Base-by-base conservation (phyloP, 2,888 invertebrate genomes). In the Eupeodes luniger region DNA sequence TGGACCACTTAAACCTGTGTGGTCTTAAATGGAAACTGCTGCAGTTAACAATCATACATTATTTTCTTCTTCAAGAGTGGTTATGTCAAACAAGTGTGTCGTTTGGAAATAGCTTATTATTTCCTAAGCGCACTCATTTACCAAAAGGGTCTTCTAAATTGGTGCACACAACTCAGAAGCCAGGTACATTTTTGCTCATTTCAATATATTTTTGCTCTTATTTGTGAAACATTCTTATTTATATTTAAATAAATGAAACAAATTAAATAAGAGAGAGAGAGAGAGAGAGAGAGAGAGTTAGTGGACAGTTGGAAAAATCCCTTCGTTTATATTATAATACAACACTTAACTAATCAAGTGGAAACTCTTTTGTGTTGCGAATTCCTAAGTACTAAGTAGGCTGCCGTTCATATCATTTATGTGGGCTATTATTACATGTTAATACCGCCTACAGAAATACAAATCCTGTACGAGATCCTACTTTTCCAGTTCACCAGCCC, bases 391-490 rank as follows among this genome's bases (percentile, higher is more conserved):
- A 40, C 40, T 5, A 62, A 75, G 76, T 66, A 77, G 85, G 66
- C 47, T 51, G 78, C 47, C 12, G 19, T 12, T 59, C 66, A 67
- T 70, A 79, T 77, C 70, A 47, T 55, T 70, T 79, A 53, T 85
- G 80, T 85, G 81, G 67, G 72, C 82, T 75, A 78, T 86, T 77
- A 81, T 77, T 85, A 77, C 59, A 77, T 77, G 47, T 85, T 85
- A 77, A 77, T 67, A 72, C 77, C 77, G 78, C 69, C 78, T 70
- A 55, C 86, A 86, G 67, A 81, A 67, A 75, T 80, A 51, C 16
- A 74, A 77, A 81, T 66, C 34, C 11, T 72, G 57, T 66, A 44
- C 19, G 14, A 55, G 40, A 69, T 53, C 36, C 49, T 49, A 49
- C 47, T 66, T 77, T 84, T 84, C 59, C 70, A 84, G 74, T 75